These are phyloP conservation scores for Sebastes vulpes DNA, from an alignment of 2,797 vertebrate genomes.

Conservation along the genomic window DNA sequence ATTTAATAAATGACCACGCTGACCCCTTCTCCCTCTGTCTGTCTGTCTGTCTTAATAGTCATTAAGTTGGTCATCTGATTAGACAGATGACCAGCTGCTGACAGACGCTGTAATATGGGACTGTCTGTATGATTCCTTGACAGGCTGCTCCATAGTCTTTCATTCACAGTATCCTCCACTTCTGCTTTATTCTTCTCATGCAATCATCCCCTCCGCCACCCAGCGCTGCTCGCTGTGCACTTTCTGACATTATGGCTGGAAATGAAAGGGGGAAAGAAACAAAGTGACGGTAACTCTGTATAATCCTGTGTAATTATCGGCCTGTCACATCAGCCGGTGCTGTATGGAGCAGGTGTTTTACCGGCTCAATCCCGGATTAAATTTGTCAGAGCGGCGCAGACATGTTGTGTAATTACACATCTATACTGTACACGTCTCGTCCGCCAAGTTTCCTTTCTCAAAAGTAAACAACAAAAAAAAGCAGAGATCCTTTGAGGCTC, in stretches of 20 bases:
- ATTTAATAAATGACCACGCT: slow-evolving; percentile 39
- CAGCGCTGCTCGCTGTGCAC: slow-evolving; percentile 27
- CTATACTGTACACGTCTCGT: slow-evolving; percentile 52
- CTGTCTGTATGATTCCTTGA: slow-evolving; percentile 54
- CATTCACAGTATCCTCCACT: slow-evolving; percentile 36
- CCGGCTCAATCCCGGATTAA: slow-evolving; percentile 60
- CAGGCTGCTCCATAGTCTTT: slow-evolving; percentile 54
- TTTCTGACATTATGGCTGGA: slow-evolving; percentile 53
- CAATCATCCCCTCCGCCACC: slow-evolving; percentile 23
- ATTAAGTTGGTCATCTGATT: slow-evolving; percentile 51
- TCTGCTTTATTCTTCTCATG: slow-evolving; percentile 33
- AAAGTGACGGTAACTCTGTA: slow-evolving; percentile 65
- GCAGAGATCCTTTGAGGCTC: slow-evolving; percentile 49
- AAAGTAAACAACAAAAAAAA: slow-evolving; percentile 61
- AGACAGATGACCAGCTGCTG: slow-evolving; percentile 78
- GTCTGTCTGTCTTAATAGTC: slow-evolving; percentile 67
- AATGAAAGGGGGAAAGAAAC: slow-evolving; percentile 74
- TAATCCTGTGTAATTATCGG: slow-evolving; percentile 78
- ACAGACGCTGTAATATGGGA: slow-evolving; percentile 66
- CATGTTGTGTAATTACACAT: slow-evolving; percentile 79
- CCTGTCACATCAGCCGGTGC: slow-evolving; percentile 75
- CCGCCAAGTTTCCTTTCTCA: slow-evolving; percentile 60
- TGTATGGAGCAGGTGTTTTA: slow-evolving; percentile 81
- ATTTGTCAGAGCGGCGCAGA: slow-evolving; percentile 76
- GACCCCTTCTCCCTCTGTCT: slow-evolving; percentile 34